Evolutionary conservation across 2,888 invertebrate genomes (phyloP).

Genomic region (Drosophila rubida): DNA sequence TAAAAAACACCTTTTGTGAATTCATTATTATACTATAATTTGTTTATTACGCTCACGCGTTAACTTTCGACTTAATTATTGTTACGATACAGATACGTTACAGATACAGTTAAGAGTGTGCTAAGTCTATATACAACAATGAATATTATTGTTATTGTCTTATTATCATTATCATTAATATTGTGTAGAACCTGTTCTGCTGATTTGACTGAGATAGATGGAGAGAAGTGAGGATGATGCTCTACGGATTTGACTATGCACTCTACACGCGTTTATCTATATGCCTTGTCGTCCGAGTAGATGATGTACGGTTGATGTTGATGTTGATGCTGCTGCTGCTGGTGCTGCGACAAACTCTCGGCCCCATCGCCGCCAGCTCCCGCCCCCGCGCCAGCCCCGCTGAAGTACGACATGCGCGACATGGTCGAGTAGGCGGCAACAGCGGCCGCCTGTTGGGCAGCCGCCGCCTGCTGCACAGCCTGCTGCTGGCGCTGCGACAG

Average conservation of each 20-base stretch:
- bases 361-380: constrained; percentile 56
- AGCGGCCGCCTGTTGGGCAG: constrained; percentile 56
- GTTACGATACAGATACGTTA: constrained; percentile 69
- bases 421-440: constrained; percentile 87
- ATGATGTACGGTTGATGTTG: constrained; percentile 84
- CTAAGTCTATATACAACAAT: constrained; percentile 75
- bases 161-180: neutral
- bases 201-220: constrained; percentile 74
- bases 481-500: constrained; percentile 79
- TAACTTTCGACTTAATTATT: constrained; percentile 63
- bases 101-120: constrained; percentile 66
- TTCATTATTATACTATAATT: constrained; percentile 59
- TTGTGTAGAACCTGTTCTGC: constrained; percentile 71
- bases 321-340: constrained; percentile 47
- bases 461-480: constrained; percentile 63
- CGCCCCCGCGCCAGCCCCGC: constrained; percentile 72
- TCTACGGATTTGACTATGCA: constrained; percentile 6
- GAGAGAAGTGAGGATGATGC: constrained; percentile 20
- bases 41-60: constrained; percentile 68
- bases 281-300: constrained; percentile 85
- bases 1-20: constrained; percentile 11
- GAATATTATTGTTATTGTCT: constrained; percentile 22
- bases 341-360: constrained; percentile 77
- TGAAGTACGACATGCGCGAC: constrained; percentile 87
- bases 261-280: constrained; percentile 77